Evolutionary conservation across 2,888 invertebrate species (phyloP).

Genomic region (Leptarthrus brevirostris): DNA sequence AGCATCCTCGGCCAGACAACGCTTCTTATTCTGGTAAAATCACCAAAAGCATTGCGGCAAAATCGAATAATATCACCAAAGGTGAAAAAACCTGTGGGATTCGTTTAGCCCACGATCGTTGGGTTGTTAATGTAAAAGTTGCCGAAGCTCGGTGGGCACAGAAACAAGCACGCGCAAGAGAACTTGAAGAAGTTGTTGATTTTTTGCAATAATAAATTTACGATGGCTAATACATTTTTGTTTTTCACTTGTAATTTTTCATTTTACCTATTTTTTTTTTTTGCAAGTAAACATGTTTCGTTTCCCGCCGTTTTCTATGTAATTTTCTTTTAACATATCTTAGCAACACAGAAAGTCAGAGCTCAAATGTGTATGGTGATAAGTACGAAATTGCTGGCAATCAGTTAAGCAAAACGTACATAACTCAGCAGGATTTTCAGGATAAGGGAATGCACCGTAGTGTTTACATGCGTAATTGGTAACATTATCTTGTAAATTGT

Average conservation of each 20-base stretch:
- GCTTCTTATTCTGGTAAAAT: neutral
- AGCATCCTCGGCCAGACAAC: slow-evolving; percentile 58
- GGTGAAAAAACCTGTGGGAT: slow-evolving; percentile 69
- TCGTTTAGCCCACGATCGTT: slow-evolving; percentile 79
- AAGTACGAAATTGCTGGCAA: slow-evolving; percentile 11
- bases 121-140: slow-evolving; percentile 75
- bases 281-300: slow-evolving; percentile 35
- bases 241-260: slow-evolving; percentile 4
- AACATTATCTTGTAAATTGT: slow-evolving; percentile 6
- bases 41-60: slow-evolving; percentile 44
- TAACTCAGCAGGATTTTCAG: slow-evolving; percentile 20
- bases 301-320: slow-evolving; percentile 22
- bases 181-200: slow-evolving; percentile 80
- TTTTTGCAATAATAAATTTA: slow-evolving; percentile 70
- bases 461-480: slow-evolving; percentile 29
- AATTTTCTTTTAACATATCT: slow-evolving; percentile 18
- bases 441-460: slow-evolving; percentile 5
- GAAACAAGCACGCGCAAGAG: slow-evolving; percentile 78
- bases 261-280: slow-evolving; percentile 13
- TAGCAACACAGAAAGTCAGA: slow-evolving; percentile 33
- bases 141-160: slow-evolving; percentile 83
- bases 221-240: neutral
- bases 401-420: slow-evolving; percentile 19
- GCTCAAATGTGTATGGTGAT: neutral
- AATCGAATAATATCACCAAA: neutral